Percentiles rank a stretch among this genome's conserved stretches.
Evolutionary conservation across 2,113 vertebrate species (phyloP).

Genomic region (Pedetes capensis): DNA sequence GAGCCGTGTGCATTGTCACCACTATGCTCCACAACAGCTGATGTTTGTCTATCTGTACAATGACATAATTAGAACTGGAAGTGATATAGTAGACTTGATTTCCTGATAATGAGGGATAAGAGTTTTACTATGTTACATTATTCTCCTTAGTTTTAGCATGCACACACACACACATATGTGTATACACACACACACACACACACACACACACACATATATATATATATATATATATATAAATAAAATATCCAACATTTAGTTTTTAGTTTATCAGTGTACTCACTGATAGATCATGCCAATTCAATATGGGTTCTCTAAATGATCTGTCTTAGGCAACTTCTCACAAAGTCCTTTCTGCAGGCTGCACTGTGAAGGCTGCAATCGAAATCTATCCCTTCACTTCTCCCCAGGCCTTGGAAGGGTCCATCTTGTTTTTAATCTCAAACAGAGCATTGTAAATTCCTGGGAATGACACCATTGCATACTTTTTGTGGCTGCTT

Average conservation of each 20-base stretch:
- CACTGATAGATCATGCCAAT: neutral
- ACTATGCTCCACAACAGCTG: neutral
- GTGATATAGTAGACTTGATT: neutral
- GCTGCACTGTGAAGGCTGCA: conserved; percentile 91
- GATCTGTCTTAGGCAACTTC: conserved; percentile 64
- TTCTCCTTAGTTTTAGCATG: neutral
- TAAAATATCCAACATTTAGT: neutral
- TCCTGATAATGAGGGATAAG: neutral
- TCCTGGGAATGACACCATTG: conserved; percentile 93
- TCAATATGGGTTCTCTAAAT: neutral
- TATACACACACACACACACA: neutral
- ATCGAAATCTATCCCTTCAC: conserved; percentile 93
- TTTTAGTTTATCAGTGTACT: neutral
- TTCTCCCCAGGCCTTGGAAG: conserved; percentile 87
- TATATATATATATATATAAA: neutral
- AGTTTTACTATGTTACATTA: neutral
- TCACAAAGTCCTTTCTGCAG: conserved; percentile 88
- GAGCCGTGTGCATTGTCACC: neutral
- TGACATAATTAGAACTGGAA: neutral
- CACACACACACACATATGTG: neutral
- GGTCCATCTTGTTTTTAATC: conserved; percentile 85
- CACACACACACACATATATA: fast-evolving
- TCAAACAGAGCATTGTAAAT: conserved; percentile 95
- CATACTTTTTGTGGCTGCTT: conserved; percentile 95
- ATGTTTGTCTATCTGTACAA: neutral